Evolutionary conservation across 2,888 invertebrate species (phyloP), one percentile per base, ranked within the genome.

Genomic region (Ptilodon capucinus): DNA sequence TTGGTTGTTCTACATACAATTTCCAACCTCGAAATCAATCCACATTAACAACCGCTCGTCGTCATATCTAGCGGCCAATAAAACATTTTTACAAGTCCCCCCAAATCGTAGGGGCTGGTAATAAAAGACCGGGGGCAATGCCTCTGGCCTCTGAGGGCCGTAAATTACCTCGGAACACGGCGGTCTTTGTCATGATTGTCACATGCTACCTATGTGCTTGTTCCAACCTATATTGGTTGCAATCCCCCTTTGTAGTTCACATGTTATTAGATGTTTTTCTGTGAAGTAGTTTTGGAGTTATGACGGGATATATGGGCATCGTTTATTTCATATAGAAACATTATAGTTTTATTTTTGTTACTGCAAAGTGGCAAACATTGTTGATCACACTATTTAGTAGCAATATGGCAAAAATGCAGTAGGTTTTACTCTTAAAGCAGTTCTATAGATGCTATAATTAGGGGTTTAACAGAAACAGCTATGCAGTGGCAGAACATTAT

Each of bases 81-180:
- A 76, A 76, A 72, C 69, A 73, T 74, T 74, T 71, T 71, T 65
- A 70, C 71, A 72, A 70, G 67, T 64, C 63, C 61, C 54, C 54
- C 47, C 55, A 60, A 16, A 68, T 68, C 62, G 70, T 60, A 55
- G 55, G 61, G 61, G 57, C 50, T 49, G 42, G 61, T 60, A 63
- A 67, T 66, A 65, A 68, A 72, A 65, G 65, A 56, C 46, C 55
- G 54, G 51, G 50, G 60, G 60, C 59, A 62, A 60, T 60, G 61
- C 61, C 55, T 64, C 51, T 65, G 65, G 54, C 58, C 63, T 64
- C 61, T 40, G 56, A 55, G 52, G 50, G 55, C 60, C 68, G 71
- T 77, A 78, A 79, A 79, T 78, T 75, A 77, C 71, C 70, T 68
- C 63, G 35, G 58, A 65, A 58, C 63, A 54, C 42, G 57, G 46